phyloP scores from a whole-genome alignment of 1,140 invertebrate species.

The Trachymyrmex cornetzi region DNA sequence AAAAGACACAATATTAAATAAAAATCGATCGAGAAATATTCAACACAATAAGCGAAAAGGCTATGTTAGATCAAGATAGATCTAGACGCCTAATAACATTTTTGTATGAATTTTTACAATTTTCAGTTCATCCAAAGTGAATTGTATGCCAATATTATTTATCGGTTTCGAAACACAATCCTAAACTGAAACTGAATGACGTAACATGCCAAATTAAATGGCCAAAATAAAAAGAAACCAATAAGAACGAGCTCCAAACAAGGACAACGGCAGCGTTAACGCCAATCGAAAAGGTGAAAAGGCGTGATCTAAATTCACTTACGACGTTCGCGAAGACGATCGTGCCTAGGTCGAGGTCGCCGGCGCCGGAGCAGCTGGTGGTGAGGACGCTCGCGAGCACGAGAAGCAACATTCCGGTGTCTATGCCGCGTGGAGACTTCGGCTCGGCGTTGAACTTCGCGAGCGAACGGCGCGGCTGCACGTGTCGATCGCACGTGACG shows the following conservation, averaged over 20 bases:
- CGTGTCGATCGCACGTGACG: constrained; percentile 24
- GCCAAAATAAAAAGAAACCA: background rate
- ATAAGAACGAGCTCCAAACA: background rate
- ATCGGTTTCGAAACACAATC: too few species aligned
- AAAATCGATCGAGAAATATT: too few species aligned
- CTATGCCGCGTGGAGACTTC: constrained; percentile 27
- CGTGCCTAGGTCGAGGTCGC: constrained; percentile 72
- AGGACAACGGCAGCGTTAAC: background rate
- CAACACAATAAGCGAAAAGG: too few species aligned
- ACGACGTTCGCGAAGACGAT: constrained; percentile 81
- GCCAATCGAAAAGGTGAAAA: background rate
- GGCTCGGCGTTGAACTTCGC: background rate
- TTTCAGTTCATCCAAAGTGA: too few species aligned
- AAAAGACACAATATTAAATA: too few species aligned
- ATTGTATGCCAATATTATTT: too few species aligned
- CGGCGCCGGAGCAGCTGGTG: constrained; percentile 42
- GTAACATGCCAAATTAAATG: too few species aligned
- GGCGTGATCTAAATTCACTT: background rate
- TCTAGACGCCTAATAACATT: too few species aligned
- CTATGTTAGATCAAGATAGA: too few species aligned
- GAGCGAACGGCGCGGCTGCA: constrained; percentile 1
- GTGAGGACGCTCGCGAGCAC: constrained; percentile 5
- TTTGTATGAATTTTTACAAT: too few species aligned
- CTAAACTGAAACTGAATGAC: too few species aligned
- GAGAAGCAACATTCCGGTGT: background rate